Conservation (phyloP, 1,140 invertebrate species). For the Gryllus bimaculatus region DNA sequence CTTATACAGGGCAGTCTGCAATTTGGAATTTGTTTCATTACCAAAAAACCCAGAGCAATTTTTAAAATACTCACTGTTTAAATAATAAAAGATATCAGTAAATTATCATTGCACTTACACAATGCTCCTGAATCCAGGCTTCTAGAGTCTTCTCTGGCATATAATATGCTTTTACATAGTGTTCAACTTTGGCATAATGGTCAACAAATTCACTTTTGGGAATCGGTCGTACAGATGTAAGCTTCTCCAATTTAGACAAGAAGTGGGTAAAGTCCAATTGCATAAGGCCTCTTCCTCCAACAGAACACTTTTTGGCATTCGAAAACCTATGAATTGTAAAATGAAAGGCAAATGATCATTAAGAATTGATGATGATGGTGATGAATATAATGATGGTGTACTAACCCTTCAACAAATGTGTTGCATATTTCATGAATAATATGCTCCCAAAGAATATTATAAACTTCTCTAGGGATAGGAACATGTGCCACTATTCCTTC, state of each 20-base stretch:
- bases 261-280: conserved; percentile 96
- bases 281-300: conserved; percentile 92
- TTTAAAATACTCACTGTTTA: too few species aligned
- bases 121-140: conserved; percentile 77
- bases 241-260: conserved; percentile 78
- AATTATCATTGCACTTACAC: conserved; percentile 43
- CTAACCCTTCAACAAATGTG: conserved; percentile 84
- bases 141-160: conserved; percentile 79
- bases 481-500: conserved; percentile 56
- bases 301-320: conserved; percentile 86
- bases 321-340: conserved; percentile 54
- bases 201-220: conserved; percentile 88
- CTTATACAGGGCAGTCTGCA: too few species aligned
- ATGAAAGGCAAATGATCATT: background rate
- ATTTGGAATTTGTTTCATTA: too few species aligned
- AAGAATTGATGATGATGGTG: background rate
- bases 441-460: conserved; percentile 73
- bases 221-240: conserved; percentile 71
- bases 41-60: too few species aligned
- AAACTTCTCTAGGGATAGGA: conserved; percentile 58
- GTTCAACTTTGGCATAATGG: conserved; percentile 54
- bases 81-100: too few species aligned
- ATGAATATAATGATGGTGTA: conserved; percentile 9
- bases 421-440: conserved; percentile 73
- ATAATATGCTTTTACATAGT: conserved; percentile 90